A percentile compares a stretch with the other conserved stretches of the same genome.
Conservation (phyloP, 2,113 vertebrate genomes). For the Laterallus jamaicensis region DNA sequence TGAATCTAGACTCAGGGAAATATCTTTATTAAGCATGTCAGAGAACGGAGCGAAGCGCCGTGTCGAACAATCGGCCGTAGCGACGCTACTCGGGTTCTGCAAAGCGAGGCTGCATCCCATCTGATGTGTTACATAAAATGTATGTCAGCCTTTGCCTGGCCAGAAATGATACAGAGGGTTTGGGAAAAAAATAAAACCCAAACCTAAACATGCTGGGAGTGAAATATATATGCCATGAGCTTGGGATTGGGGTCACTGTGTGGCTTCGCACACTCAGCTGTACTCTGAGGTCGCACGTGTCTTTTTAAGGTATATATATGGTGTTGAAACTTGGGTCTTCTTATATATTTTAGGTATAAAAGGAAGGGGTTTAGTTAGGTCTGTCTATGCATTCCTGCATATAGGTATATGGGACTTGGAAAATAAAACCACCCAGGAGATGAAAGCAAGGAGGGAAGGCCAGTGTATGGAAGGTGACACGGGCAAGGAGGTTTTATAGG, state of each 20-base stretch:
- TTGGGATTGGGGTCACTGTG: background rate
- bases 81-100: constrained; percentile 20
- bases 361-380: background rate
- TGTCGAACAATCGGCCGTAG: constrained; percentile 35
- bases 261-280: background rate
- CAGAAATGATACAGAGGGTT: background rate
- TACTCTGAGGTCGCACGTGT: background rate
- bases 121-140: constrained; percentile 54
- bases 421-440: background rate
- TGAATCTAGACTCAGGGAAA: constrained; percentile 19
- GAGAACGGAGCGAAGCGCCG: constrained; percentile 19
- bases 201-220: background rate
- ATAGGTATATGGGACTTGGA: accelerated
- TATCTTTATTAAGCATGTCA: constrained; percentile 63
- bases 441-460: background rate
- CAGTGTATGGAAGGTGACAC: background rate
- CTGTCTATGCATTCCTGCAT: background rate
- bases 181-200: background rate
- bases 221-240: constrained; percentile 6
- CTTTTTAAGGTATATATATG: background rate
- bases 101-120: constrained; percentile 22
- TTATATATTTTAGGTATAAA: background rate
- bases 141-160: constrained; percentile 39
- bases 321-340: background rate
- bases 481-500: background rate